Percentiles rank a stretch among this genome's conserved stretches.
These are phyloP conservation scores for Eucera pruinosa DNA, from an alignment of 2,888 invertebrate genomes.

Conservation along the genomic window DNA sequence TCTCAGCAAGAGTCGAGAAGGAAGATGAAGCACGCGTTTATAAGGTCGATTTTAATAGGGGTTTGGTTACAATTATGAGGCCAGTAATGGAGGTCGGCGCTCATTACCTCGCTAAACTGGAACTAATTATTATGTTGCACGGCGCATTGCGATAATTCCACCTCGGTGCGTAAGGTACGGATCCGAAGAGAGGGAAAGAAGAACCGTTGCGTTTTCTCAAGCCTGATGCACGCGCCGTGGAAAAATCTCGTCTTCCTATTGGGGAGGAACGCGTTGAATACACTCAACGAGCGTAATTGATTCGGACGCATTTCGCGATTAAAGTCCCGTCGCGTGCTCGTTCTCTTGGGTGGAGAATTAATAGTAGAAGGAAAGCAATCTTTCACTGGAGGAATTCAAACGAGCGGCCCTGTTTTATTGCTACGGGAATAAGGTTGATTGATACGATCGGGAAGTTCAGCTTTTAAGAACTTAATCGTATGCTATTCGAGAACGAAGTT, in stretches of 20 bases:
- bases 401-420: constrained; percentile 6
- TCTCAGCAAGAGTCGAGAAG: background rate
- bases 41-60: constrained; percentile 79
- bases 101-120: constrained; percentile 75
- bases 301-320: constrained; percentile 20
- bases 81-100: constrained; percentile 68
- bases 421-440: background rate
- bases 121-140: constrained; percentile 77
- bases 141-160: constrained; percentile 67
- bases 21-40: constrained; percentile 70
- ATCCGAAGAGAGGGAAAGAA: background rate
- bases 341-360: constrained; percentile 18
- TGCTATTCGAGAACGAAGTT: background rate
- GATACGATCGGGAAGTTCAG: background rate
- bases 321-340: constrained; percentile 30
- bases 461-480: no score
- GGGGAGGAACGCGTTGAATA: background rate
- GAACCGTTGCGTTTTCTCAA: constrained; percentile 39
- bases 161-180: background rate
- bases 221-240: background rate
- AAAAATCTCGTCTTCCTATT: constrained; percentile 15
- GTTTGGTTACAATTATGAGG: constrained; percentile 78
- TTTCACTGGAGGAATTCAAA: constrained; percentile 25
- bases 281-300: constrained; percentile 6
- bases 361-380: constrained; percentile 18